These are phyloP conservation scores for Achroia grisella DNA, from an alignment of 1,140 invertebrate species.

Conservation along the genomic window DNA sequence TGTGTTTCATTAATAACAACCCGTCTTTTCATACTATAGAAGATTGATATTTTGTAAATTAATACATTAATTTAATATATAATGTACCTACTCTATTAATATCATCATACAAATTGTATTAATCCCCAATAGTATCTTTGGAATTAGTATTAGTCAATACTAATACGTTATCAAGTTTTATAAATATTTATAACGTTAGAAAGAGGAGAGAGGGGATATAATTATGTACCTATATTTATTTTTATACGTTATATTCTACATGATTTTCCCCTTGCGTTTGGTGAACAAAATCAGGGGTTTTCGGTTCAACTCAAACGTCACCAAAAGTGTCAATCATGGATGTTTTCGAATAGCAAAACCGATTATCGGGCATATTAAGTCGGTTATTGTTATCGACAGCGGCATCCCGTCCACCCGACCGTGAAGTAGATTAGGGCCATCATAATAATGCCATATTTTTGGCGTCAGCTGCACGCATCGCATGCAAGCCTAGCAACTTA, in stretches of 20 bases:
- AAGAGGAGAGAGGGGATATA: conserved; percentile 2
- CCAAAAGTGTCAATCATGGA: conserved; percentile 69
- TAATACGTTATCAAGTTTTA: too few relatives aligned
- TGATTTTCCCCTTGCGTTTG: conserved; percentile 19
- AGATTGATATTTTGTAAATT: too few relatives aligned
- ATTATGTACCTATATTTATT: conserved; percentile 16
- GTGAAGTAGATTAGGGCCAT: conserved; percentile 70
- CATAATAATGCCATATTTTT: conserved; percentile 66
- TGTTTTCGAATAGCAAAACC: conserved; percentile 69
- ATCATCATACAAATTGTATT: too few relatives aligned
- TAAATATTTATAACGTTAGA: too few relatives aligned
- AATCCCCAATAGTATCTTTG: too few relatives aligned
- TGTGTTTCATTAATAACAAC: conserved; percentile 6
- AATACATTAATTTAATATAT: too few relatives aligned
- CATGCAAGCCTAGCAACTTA: conserved; percentile 37
- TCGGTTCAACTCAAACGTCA: conserved; percentile 51
- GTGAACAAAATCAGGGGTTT: conserved; percentile 28
- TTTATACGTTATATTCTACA: conserved; percentile 6
- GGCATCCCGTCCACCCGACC: conserved; percentile 45
- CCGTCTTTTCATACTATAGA: neutral
- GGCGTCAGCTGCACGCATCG: conserved; percentile 66
- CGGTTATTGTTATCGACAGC: conserved; percentile 68
- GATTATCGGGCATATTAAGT: conserved; percentile 71
- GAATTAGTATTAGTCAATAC: too few relatives aligned
- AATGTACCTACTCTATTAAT: too few relatives aligned